Conservation (phyloP, 1,140 invertebrate genomes). For the Propsilocerus akamusi region DNA sequence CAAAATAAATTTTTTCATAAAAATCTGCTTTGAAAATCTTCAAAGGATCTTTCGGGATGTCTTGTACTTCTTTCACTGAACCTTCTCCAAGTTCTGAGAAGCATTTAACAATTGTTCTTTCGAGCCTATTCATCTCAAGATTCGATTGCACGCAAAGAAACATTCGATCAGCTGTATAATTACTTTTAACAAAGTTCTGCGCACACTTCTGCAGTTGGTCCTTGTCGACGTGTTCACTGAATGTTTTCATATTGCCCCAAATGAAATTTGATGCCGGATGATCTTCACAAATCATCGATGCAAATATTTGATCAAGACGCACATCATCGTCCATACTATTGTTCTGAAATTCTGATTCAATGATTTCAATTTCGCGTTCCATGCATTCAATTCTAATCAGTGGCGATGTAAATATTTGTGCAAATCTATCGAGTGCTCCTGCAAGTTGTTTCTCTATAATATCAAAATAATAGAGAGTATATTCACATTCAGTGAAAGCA, state of each 20-base stretch:
- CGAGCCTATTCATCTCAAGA: neutral
- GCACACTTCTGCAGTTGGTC: neutral
- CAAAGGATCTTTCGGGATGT: neutral
- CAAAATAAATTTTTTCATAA: neutral
- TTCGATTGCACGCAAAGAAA: neutral
- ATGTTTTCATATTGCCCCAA: neutral
- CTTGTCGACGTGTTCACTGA: neutral
- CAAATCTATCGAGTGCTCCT: constrained; percentile 53
- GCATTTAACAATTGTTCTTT: neutral
- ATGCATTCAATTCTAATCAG: constrained; percentile 65
- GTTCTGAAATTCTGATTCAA: constrained; percentile 59
- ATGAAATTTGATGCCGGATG: constrained; percentile 1
- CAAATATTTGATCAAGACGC: constrained; percentile 23
- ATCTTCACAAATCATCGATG: neutral
- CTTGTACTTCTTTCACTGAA: neutral
- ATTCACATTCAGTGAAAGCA: constrained; percentile 59
- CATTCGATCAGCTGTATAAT: neutral
- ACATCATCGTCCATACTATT: constrained; percentile 36
- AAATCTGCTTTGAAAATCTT: neutral
- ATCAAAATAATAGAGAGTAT: constrained; percentile 69
- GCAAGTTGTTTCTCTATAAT: constrained; percentile 41
- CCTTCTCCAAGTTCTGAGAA: neutral
- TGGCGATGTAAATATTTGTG: constrained; percentile 74
- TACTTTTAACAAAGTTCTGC: neutral
- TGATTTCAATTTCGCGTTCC: constrained; percentile 66